These are phyloP conservation scores for Panthera tigris DNA, from an alignment of 2,113 vertebrate species.

Conservation along the genomic window DNA sequence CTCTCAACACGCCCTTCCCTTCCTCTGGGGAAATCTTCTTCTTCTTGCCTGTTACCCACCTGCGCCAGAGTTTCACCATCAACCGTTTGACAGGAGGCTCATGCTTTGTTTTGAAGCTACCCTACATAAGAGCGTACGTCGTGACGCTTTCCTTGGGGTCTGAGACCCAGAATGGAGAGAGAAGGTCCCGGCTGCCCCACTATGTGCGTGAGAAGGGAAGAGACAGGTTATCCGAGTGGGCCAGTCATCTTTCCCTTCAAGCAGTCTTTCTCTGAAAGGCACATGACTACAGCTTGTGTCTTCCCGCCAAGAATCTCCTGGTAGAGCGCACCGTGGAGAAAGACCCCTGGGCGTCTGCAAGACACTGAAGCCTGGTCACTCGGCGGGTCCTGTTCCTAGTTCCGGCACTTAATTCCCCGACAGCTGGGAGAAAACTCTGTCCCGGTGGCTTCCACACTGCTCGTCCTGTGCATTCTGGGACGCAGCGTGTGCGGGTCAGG, in stretches of 20 bases:
- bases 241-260: background rate
- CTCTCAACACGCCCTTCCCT: background rate
- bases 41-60: background rate
- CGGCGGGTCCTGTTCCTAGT: accelerated
- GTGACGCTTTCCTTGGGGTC: background rate
- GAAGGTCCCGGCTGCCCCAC: accelerated
- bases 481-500: accelerated
- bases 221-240: background rate
- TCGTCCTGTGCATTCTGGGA: accelerated
- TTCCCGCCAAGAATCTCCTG: background rate
- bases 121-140: background rate
- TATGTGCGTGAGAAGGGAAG: background rate
- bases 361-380: background rate
- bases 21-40: background rate
- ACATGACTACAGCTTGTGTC: no score
- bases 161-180: background rate
- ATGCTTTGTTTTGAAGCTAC: background rate
- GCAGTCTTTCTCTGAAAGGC: background rate
- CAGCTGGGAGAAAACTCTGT: no score
- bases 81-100: background rate
- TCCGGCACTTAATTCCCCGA: background rate
- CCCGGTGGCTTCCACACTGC: accelerated
- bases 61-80: background rate
- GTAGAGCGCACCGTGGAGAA: background rate
- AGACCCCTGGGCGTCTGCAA: background rate